phyloP scores from a whole-genome alignment of 2,113 vertebrate species.

The Anolis sagrei region DNA sequence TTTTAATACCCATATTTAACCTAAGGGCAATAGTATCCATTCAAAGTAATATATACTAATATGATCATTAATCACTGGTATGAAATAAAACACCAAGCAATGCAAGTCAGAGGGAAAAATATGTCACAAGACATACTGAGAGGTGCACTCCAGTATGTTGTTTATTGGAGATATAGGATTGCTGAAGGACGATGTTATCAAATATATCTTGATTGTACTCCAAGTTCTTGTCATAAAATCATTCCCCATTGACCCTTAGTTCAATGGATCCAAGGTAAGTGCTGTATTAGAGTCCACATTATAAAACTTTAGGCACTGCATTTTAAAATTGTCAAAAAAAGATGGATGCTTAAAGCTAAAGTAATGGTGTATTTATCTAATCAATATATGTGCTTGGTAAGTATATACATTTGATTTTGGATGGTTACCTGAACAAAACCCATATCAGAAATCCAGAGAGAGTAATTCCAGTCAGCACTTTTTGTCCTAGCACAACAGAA shows the following conservation, averaged over 20 bases:
- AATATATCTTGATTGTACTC: neutral
- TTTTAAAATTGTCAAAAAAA: neutral
- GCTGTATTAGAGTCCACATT: neutral
- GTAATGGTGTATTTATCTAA: neutral
- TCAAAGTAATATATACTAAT: slow-evolving; percentile 48
- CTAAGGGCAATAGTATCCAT: slow-evolving; percentile 45
- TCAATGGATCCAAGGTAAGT: neutral
- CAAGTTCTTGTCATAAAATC: neutral
- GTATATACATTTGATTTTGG: neutral
- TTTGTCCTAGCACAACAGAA: neutral
- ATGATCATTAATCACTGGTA: slow-evolving; percentile 31
- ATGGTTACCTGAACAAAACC: neutral
- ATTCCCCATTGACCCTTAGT: neutral
- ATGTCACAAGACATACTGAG: neutral
- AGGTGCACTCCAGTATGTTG: neutral
- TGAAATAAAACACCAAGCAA: slow-evolving; percentile 53
- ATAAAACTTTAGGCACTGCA: neutral
- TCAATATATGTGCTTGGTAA: neutral
- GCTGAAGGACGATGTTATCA: neutral
- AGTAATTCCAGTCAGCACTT: neutral
- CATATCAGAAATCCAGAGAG: neutral
- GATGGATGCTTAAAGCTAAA: neutral
- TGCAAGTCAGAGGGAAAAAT: slow-evolving; percentile 44
- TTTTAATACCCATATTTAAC: slow-evolving; percentile 37
- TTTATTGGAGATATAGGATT: neutral